Evolutionary conservation across 2,113 vertebrate species (phyloP).

Genomic region (Aythya baeri): DNA sequence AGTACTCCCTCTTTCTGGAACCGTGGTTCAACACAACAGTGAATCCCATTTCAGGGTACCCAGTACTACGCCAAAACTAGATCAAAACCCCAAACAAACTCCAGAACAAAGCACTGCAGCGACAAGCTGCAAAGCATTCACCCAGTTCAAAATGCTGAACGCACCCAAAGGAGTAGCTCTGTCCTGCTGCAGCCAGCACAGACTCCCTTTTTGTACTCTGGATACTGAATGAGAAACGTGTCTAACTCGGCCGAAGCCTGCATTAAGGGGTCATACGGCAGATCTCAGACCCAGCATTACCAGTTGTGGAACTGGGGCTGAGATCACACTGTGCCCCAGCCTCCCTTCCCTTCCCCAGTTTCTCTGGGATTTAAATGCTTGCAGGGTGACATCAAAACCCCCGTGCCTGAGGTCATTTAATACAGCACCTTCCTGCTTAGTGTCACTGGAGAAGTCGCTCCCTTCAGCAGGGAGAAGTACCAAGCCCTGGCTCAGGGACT

Average conservation of each 20-base stretch:
- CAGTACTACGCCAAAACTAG: not conserved
- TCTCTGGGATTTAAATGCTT: not conserved
- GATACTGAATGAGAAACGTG: rapidly evolving
- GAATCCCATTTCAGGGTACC: not conserved
- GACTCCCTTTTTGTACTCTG: rapidly evolving
- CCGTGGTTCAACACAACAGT: not conserved
- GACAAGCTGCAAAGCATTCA: not conserved
- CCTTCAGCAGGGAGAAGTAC: not conserved
- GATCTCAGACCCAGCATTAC: not conserved
- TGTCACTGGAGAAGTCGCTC: not conserved
- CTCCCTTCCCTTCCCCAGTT: not conserved
- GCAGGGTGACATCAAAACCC: not conserved
- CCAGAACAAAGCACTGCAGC: not conserved
- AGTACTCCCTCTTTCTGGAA: not conserved
- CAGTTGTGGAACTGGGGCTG: not conserved
- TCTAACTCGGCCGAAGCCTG: not conserved
- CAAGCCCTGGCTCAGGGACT: not conserved
- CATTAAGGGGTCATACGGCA: rapidly evolving
- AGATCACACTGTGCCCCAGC: not conserved
- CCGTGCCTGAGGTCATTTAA: not conserved
- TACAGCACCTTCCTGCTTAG: not conserved
- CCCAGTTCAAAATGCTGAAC: not conserved
- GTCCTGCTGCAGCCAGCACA: not conserved
- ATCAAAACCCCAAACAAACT: not conserved
- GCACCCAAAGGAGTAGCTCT: not conserved